These are phyloP conservation scores for Vombatus ursinus DNA, from an alignment of 2,113 vertebrate genomes.

Conservation along the genomic window DNA sequence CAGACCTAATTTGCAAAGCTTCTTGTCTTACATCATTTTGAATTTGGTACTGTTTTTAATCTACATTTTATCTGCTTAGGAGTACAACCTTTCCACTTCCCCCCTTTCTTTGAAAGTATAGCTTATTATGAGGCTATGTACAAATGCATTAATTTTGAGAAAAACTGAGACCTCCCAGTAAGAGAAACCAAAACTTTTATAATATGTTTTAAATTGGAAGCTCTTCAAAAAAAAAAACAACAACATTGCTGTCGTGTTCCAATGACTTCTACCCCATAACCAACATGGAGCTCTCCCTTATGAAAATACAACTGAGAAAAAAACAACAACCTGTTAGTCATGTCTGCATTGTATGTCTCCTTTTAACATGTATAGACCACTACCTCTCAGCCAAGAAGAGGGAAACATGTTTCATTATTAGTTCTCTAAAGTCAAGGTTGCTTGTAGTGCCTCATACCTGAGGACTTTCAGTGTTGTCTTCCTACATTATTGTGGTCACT, in stretches of 20 bases:
- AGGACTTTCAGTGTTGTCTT: background rate
- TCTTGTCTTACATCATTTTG: slow-evolving; percentile 63
- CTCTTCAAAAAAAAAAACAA: background rate
- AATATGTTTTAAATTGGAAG: background rate
- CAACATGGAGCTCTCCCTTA: background rate
- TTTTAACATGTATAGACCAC: background rate
- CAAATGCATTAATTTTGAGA: background rate
- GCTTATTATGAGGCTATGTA: background rate
- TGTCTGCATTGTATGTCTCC: background rate
- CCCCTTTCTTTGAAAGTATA: background rate
- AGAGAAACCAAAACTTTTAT: background rate
- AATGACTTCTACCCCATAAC: background rate
- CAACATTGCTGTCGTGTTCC: background rate
- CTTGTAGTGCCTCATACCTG: background rate
- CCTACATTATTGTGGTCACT: background rate
- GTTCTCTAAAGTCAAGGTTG: background rate
- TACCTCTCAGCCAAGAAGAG: background rate
- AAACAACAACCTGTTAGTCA: too few relatives aligned
- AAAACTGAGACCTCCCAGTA: background rate
- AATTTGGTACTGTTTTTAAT: slow-evolving; percentile 72
- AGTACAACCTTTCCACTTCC: slow-evolving; percentile 58
- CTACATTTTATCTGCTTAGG: slow-evolving; percentile 70
- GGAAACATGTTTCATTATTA: background rate
- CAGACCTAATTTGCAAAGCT: slow-evolving; percentile 1
- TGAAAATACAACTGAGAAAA: background rate